phyloP scores from a whole-genome alignment of 1,140 invertebrate species.

The Brachionus calyciflorus region DNA sequence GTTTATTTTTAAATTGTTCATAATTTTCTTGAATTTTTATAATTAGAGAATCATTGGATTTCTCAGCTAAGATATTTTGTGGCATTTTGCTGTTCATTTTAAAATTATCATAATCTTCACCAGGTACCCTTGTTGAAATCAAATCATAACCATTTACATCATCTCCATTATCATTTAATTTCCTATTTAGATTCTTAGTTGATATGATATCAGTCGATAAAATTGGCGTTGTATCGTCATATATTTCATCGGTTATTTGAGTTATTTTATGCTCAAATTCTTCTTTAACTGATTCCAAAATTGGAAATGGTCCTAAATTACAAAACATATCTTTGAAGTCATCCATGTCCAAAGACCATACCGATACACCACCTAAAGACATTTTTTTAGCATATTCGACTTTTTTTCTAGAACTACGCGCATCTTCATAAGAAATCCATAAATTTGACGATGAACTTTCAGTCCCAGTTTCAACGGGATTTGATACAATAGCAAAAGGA shows the following conservation, averaged over 20 bases:
- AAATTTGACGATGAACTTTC: background rate
- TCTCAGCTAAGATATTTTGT: background rate
- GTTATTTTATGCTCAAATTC: slow-evolving; percentile 44
- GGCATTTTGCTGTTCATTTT: background rate
- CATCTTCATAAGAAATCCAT: slow-evolving; percentile 47
- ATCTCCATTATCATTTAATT: background rate
- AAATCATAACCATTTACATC: background rate
- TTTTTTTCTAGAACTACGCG: slow-evolving; percentile 48
- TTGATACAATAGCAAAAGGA: slow-evolving; percentile 32
- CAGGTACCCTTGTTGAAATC: background rate
- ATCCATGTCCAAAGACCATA: slow-evolving; percentile 95
- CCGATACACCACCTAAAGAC: slow-evolving; percentile 87
- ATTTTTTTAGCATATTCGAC: slow-evolving; percentile 85
- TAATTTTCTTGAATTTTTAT: slow-evolving; percentile 3
- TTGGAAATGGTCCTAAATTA: slow-evolving; percentile 38
- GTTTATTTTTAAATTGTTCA: background rate
- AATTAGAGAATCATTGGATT: background rate
- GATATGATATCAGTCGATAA: background rate
- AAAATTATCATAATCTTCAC: background rate
- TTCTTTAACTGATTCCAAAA: slow-evolving; percentile 47
- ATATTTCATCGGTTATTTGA: background rate
- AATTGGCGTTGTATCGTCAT: background rate
- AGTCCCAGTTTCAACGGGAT: background rate
- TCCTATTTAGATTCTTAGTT: background rate
- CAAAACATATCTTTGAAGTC: slow-evolving; percentile 74